phyloP scores from a whole-genome alignment of 2,113 vertebrate genomes.

The Callithrix jacchus region DNA sequence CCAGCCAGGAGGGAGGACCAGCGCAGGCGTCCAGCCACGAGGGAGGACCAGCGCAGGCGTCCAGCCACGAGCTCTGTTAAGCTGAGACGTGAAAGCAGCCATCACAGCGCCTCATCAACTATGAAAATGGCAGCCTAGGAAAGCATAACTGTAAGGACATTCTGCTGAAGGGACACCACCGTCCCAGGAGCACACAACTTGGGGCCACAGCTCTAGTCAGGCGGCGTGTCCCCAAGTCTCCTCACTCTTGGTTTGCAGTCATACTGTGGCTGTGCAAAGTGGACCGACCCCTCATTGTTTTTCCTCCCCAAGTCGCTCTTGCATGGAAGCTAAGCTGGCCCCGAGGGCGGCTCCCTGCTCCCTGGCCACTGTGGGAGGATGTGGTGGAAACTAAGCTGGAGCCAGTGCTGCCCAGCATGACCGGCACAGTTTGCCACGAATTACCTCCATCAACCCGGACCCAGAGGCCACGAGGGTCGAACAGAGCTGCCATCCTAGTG shows the following conservation, averaged over 20 bases:
- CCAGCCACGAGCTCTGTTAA: not conserved
- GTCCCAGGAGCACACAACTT: not conserved
- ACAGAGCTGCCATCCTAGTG: not conserved
- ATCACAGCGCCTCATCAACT: no score
- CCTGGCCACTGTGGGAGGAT: not conserved
- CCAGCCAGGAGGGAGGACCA: not conserved
- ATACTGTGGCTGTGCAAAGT: not conserved
- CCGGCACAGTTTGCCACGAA: no score
- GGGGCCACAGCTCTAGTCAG: no score
- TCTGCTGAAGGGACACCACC: not conserved
- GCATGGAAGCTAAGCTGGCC: not conserved
- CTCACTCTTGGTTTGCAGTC: not conserved
- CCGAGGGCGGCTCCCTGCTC: not conserved
- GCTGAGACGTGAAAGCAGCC: not conserved
- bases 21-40: rapidly evolving
- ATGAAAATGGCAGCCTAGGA: not conserved
- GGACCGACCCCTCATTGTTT: not conserved
- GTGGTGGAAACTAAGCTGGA: not conserved
- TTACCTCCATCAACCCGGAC: not conserved
- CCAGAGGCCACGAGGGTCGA: rapidly evolving
- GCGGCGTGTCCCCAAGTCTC: not conserved
- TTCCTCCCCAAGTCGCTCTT: not conserved
- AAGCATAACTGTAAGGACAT: not conserved
- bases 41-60: rapidly evolving
- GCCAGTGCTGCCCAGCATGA: rapidly evolving